Conservation (phyloP, 2,113 vertebrate genomes). For the Limanda limanda region DNA sequence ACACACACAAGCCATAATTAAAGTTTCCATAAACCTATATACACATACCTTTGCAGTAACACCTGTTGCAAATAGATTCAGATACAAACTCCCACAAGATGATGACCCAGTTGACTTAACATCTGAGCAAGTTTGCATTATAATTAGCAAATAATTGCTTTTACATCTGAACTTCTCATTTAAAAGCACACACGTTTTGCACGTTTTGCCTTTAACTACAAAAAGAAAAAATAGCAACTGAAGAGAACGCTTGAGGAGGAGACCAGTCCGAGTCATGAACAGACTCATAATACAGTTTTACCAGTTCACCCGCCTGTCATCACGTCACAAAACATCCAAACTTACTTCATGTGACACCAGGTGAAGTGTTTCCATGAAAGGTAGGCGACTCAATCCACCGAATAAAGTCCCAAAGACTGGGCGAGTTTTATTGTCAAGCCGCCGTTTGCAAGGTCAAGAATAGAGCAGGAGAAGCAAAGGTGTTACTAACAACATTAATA, state of each 20-base stretch:
- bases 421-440: neutral
- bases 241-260: neutral
- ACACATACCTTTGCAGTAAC: conserved; percentile 15
- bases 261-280: neutral
- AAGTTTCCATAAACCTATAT: conserved; percentile 16
- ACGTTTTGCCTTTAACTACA: neutral
- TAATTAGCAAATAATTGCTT: conserved; percentile 4
- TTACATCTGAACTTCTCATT: neutral
- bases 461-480: neutral
- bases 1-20: neutral
- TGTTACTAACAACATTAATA: conserved; percentile 6
- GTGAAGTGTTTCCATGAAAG: neutral
- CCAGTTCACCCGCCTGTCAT: neutral
- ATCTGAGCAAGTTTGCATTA: conserved; percentile 5
- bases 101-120: neutral
- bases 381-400: neutral
- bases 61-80: conserved; percentile 17
- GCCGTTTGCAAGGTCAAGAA: neutral
- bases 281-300: no score
- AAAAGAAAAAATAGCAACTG: neutral
- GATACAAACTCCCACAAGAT: conserved; percentile 3
- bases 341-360: neutral
- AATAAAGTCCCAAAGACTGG: neutral
- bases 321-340: neutral
- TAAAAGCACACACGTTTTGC: neutral